Evolutionary conservation across 1,140 invertebrate species (phyloP), one percentile per base, ranked within the genome.

Genomic region (Brachionus koreanus): DNA sequence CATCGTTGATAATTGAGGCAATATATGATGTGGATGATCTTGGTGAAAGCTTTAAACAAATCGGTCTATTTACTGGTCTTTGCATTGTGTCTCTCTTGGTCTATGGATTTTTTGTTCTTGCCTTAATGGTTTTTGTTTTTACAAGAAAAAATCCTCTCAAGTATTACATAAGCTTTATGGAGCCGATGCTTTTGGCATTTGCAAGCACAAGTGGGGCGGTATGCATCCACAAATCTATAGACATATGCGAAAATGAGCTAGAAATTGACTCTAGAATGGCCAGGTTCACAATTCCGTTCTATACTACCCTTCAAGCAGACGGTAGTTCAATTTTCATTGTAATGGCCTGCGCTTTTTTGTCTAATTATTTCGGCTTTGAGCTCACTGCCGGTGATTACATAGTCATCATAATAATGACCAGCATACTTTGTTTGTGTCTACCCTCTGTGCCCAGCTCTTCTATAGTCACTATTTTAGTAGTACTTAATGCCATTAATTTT

Each of bases 371-470:
- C 5, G 76, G 76, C 9, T 19, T 57, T 37, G 33, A 19, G n/a
- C 33, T 79, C 5, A 79, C 49, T 29, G 76, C 76, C 39, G 76
- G 76, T 0, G 76, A 79, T 35, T 79, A 79, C 57, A 37, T 43
- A 1, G 76, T 79, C 33, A 65, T 65, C 29, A 61, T 79, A 19
- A 61, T 79, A 39, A 57, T 79, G 49, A 79, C 76, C 10, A 42
- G 49, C n/a, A 79, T 79, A 13, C 49, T 79, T 29, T 79, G 76
- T 33, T 43, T 79, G n/a, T 79, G 76, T 61, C 25, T 79, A 35
- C 76, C 76, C n/a, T 79, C 76, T 5, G 76, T 79, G 39, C 76
- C 76, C 3, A 79, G 76, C n/a, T 79, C 76, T 12, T 79, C 76
- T 12, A 79, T 79, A 23, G 76, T 79, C 7, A 61, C 76, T 19